Base-by-base conservation (phyloP, 2,113 vertebrate genomes). In the Maccullochella peelii region DNA sequence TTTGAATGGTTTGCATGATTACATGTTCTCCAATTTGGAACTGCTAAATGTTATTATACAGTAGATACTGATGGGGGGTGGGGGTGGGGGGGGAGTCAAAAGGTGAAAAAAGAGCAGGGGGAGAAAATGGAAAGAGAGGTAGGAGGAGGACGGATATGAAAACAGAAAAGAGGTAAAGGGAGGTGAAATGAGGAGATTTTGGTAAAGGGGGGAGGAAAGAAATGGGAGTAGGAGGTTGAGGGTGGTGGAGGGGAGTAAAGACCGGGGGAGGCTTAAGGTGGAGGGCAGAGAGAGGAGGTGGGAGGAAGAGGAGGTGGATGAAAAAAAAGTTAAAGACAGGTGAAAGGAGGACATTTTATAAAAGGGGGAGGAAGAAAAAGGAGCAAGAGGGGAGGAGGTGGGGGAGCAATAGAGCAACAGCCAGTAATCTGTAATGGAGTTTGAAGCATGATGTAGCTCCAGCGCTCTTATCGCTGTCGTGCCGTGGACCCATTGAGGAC, bases 401-500 rank as follows among this genome's bases (percentile, higher is more conserved):
- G 42, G 38, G 54, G 25, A 2, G 40, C 14, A 10, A 33, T 15
- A 12, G 63, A 49, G 57, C 25, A 85, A 59, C 42, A 65, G 67
- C 6, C 62, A 65, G 76, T 65, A 86, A 85, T 88, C 76, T 84
- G 84, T 75, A 79, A 88, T 85, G 70, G 79, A 87, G 82, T 80
- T 76, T 84, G 72, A 75, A 90, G 30, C 79, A 80, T 85, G 79
- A 88, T 82, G 86, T 77, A 72, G 85, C 79, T 61, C 79, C 69
- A 67, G 79, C 25, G 73, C 63, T 86, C 77, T 92, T 88, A 91
- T 91, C 88, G 61, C 82, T 90, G 78, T 82, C 91, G 88, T 92
- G 90, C 90, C 80, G 77, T 36, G 69, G 55, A 85, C 14, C 85
- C 85, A 89, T 91, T 91, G 77, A 86, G 85, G 55, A 87, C 86